phyloP scores from a whole-genome alignment of 2,797 vertebrate genomes.

The Hydrophis major region DNA sequence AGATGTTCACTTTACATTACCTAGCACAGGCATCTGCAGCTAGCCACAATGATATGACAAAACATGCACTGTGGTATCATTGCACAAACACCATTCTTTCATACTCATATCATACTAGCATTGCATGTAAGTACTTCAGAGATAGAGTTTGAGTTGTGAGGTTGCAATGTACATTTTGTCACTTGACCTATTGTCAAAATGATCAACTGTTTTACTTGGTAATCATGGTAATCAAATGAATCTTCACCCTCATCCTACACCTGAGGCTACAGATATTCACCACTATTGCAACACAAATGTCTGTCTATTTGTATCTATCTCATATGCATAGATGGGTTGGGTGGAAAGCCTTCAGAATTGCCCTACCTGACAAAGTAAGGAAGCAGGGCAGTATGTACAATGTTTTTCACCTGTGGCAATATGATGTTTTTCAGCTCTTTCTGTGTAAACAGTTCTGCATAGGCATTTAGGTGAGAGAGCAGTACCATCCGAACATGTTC shows the following conservation, averaged over 20 bases:
- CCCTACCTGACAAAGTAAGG: background rate
- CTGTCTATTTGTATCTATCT: background rate
- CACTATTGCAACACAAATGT: background rate
- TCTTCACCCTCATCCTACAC: too few relatives aligned
- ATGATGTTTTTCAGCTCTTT: constrained; percentile 91
- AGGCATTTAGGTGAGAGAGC: constrained; percentile 88
- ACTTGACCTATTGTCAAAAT: background rate
- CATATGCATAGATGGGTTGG: background rate
- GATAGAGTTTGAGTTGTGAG: background rate
- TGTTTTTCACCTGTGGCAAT: constrained; percentile 86
- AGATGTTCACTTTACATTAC: background rate
- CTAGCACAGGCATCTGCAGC: background rate
- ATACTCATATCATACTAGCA: background rate
- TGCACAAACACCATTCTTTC: background rate
- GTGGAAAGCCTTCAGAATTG: background rate
- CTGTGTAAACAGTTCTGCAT: constrained; percentile 84
- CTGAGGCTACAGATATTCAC: background rate
- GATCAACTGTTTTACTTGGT: background rate
- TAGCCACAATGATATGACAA: background rate
- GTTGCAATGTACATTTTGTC: background rate
- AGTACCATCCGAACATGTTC: constrained; percentile 91
- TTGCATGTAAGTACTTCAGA: background rate
- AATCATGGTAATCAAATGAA: background rate
- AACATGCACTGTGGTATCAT: background rate
- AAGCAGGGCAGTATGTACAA: background rate